Evolutionary conservation across 2,888 invertebrate species (phyloP), one percentile per base, ranked within the genome.

Genomic region (Tenthredo amoena): DNA sequence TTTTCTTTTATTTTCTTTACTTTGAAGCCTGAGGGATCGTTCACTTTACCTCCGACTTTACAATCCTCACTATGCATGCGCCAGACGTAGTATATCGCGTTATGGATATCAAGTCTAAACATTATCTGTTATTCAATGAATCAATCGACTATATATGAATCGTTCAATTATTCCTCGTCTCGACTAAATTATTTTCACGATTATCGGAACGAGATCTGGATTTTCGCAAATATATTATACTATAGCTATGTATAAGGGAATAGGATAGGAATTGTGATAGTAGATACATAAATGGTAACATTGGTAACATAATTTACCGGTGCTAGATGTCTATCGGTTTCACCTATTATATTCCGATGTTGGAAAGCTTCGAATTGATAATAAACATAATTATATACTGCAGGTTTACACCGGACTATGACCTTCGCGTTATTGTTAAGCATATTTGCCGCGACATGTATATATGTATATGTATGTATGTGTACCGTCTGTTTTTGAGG

Each of bases 401-500:
- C 55, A 55, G 55, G 55, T n/a, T n/a, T n/a, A 55, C 55, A 55
- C 55, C n/a, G 55, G 7, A 55, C 55, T n/a, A 47, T 55, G 55
- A 55, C 55, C 55, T 55, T 55, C 55, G 55, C 55, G n/a, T 55
- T 55, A 55, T n/a, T 55, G 55, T 7, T 55, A 55, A 55, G 18
- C 7, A 55, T 55, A 71, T 71, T 37, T 71, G 37, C 71, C 12
- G 62, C 62, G 62, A 62, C 71, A 71, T 72, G n/a, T 72, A n/a
- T 34, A 4, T 31, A 55, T 12, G 7, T 76, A 26, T 34, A 55
- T 12, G 18, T 76, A 47, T 34, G 55, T 18, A 55, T 50, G 34
- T 55, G 12, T 40, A 2, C 0, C 74, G 43, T 74, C 50, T 55
- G 77, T 77, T 77, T 55, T 77, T 77, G 31, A 55, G 37, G 55